Percentiles rank a stretch among this genome's conserved stretches.
Evolutionary conservation across 2,797 vertebrate species (phyloP).

Genomic region (Coendou prehensilis): DNA sequence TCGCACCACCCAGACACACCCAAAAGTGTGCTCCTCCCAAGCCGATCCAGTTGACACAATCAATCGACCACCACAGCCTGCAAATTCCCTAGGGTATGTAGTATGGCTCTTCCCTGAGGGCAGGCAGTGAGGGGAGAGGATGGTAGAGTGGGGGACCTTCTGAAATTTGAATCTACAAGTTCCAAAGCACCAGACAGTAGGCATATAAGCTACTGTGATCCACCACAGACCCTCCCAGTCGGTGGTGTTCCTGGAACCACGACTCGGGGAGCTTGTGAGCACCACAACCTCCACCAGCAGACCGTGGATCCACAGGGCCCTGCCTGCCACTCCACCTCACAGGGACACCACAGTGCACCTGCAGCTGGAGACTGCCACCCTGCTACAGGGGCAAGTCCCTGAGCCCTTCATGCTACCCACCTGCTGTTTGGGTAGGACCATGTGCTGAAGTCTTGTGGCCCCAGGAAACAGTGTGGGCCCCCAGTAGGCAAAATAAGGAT

Average conservation of each 20-base stretch:
- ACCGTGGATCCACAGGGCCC: not conserved
- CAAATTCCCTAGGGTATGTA: accelerated
- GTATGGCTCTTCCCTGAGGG: accelerated
- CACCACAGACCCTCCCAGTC: accelerated
- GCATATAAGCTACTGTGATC: too few species aligned
- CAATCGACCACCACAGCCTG: not conserved
- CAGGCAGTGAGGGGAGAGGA: too few species aligned
- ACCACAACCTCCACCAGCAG: accelerated
- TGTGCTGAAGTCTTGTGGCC: not conserved
- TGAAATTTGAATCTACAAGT: not conserved
- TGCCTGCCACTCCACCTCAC: not conserved
- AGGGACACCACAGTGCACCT: not conserved
- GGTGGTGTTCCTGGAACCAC: not conserved
- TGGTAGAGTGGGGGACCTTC: not conserved
- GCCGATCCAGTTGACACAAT: not conserved
- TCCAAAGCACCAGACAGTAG: accelerated
- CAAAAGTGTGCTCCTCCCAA: not conserved
- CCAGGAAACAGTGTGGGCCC: not conserved
- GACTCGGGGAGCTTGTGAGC: too few species aligned
- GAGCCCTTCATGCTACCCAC: not conserved
- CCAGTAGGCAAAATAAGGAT: not conserved
- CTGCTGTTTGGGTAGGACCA: not conserved
- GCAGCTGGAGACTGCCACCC: too few species aligned
- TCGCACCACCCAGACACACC: not conserved
- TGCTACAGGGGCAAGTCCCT: accelerated